A percentile compares a stretch with the other conserved stretches of the same genome.
Conservation (phyloP, 2,113 vertebrate genomes). For the Lophochroa leadbeateri region DNA sequence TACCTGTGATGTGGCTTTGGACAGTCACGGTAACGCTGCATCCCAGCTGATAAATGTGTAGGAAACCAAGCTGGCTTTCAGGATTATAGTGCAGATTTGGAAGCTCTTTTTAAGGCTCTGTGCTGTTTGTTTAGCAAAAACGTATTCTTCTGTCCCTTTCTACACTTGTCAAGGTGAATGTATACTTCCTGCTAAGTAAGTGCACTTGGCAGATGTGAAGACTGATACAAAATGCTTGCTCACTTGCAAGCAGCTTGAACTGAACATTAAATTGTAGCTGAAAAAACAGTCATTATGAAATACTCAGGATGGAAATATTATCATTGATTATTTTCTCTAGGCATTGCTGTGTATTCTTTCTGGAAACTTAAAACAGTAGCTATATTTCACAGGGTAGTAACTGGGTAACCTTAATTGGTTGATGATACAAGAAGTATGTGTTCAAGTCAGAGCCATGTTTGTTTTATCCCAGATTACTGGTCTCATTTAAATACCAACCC, state of each 20-base stretch:
- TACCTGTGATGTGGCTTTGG: background rate
- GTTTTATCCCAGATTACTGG: background rate
- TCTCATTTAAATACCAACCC: background rate
- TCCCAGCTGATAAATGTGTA: background rate
- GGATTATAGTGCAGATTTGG: background rate
- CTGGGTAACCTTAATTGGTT: background rate
- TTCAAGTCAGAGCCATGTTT: background rate
- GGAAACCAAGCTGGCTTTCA: background rate
- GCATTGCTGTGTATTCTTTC: background rate
- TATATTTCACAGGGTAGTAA: background rate
- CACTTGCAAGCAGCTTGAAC: background rate
- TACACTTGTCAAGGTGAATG: background rate
- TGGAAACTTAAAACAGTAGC: background rate
- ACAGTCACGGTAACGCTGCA: background rate
- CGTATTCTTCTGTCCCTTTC: background rate
- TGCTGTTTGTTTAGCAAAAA: background rate
- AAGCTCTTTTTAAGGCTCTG: background rate
- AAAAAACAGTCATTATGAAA: background rate
- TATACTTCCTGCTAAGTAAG: background rate
- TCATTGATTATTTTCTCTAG: background rate
- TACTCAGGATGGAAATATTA: background rate
- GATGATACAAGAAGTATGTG: background rate
- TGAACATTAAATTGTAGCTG: background rate
- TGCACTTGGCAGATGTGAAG: background rate
- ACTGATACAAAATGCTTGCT: background rate